These are phyloP conservation scores for Wiebesia pumilae DNA, from an alignment of 1,140 invertebrate genomes.

Conservation along the genomic window DNA sequence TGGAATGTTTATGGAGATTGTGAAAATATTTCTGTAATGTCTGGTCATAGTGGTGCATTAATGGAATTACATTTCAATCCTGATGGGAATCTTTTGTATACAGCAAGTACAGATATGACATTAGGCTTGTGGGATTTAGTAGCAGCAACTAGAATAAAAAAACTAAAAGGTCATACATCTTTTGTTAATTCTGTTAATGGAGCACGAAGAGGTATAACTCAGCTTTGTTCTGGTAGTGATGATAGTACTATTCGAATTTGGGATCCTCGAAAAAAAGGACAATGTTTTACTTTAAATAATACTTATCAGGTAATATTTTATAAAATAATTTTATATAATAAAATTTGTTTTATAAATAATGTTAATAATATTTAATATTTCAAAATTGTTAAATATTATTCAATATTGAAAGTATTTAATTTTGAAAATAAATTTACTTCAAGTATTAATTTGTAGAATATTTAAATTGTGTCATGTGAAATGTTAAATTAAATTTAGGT, in stretches of 20 bases:
- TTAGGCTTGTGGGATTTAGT: constrained; percentile 96
- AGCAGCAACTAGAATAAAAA: constrained; percentile 90
- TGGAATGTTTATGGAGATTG: constrained; percentile 99
- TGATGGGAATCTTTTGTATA: constrained; percentile 93
- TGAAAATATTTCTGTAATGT: constrained; percentile 95
- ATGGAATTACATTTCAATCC: constrained; percentile 97
- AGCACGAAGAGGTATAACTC: constrained; percentile 89
- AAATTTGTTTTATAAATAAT: background rate
- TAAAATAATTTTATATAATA: background rate
- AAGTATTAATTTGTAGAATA: background rate
- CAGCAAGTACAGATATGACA: constrained; percentile 95
- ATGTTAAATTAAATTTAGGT: constrained; percentile 72
- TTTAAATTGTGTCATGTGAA: background rate
- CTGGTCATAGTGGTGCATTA: constrained; percentile 96
- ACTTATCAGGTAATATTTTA: constrained; percentile 78
- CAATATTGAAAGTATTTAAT: background rate
- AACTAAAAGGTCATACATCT: constrained; percentile 91
- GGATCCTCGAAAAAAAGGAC: constrained; percentile 89
- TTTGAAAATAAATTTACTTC: background rate
- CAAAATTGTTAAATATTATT: background rate
- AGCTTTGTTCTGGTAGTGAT: constrained; percentile 95
- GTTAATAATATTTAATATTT: background rate
- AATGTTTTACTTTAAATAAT: constrained; percentile 86
- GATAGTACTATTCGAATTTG: constrained; percentile 95
- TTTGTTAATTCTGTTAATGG: constrained; percentile 90